Percentiles rank a stretch among this genome's conserved stretches.
phyloP scores from a whole-genome alignment of 2,888 invertebrate genomes.

The Mylabris sibirica region DNA sequence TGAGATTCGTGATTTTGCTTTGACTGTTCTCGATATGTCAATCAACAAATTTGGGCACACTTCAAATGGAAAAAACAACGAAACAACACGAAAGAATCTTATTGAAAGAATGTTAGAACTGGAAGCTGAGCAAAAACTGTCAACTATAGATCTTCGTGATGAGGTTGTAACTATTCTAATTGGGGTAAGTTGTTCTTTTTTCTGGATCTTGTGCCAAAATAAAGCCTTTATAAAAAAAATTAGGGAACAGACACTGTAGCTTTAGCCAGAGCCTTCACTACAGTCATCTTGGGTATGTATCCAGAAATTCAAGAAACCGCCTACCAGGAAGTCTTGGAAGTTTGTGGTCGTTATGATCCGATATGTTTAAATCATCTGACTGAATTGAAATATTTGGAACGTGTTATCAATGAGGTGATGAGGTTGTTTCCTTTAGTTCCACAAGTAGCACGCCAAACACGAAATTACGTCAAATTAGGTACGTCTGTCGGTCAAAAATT shows the following conservation, averaged over 20 bases:
- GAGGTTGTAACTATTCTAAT: conserved; percentile 36
- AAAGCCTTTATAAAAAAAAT: conserved; percentile 12
- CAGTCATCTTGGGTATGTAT: conserved; percentile 34
- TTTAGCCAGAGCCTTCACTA: conserved; percentile 27
- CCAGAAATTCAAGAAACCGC: conserved; percentile 33
- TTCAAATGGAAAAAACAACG: neutral
- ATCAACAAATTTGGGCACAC: neutral
- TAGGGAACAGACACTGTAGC: conserved; percentile 36
- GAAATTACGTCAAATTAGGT: conserved; percentile 34
- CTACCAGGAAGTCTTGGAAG: conserved; percentile 31
- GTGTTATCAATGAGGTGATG: conserved; percentile 36
- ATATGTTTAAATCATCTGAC: conserved; percentile 27
- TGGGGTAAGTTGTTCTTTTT: conserved; percentile 27
- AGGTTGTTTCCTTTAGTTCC: conserved; percentile 33
- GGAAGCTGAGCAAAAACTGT: conserved; percentile 20
- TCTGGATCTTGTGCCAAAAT: neutral
- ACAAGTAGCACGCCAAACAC: conserved; percentile 21
- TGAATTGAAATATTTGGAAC: conserved; percentile 30
- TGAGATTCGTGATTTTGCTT: neutral
- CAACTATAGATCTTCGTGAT: conserved; percentile 28
- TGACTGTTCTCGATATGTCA: neutral
- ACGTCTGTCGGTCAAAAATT: conserved; percentile 12
- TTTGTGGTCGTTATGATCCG: conserved; percentile 20
- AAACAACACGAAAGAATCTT: neutral
- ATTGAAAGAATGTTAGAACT: neutral